Conservation (phyloP, 2,888 invertebrate species). For the Drosophila neutralis region DNA sequence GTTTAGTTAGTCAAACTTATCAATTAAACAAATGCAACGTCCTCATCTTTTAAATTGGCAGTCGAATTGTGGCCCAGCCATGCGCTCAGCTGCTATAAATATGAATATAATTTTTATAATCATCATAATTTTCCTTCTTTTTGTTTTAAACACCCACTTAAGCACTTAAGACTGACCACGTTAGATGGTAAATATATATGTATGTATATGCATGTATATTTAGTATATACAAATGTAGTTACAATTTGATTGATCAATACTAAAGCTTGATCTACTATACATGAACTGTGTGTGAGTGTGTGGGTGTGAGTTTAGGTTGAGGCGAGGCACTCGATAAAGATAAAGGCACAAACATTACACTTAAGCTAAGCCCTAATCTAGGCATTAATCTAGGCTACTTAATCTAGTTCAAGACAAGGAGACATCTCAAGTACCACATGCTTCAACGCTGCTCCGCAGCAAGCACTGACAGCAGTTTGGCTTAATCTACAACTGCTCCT, state of each 20-base stretch:
- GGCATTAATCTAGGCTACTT: slow-evolving; percentile 33
- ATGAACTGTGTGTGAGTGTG: slow-evolving; percentile 24
- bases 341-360: slow-evolving; percentile 75
- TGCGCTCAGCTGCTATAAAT: slow-evolving; percentile 71
- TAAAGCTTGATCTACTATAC: slow-evolving; percentile 30
- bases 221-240: slow-evolving; percentile 25
- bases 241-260: slow-evolving; percentile 36
- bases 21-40: slow-evolving; percentile 73
- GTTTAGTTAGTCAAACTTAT: slow-evolving; percentile 63
- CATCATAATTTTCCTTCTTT: slow-evolving; percentile 8
- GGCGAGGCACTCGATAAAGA: slow-evolving; percentile 72
- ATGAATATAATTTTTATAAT: slow-evolving; percentile 34
- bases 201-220: slow-evolving; percentile 3
- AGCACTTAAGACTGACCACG: slow-evolving; percentile 22
- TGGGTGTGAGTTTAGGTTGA: slow-evolving; percentile 32
- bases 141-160: slow-evolving; percentile 11
- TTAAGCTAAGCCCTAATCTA: slow-evolving; percentile 50
- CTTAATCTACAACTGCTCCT: not conserved
- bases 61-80: slow-evolving; percentile 78
- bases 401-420: slow-evolving; percentile 60
- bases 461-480: slow-evolving; percentile 30
- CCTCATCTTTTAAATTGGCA: slow-evolving; percentile 66
- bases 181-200: slow-evolving; percentile 4
- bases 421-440: slow-evolving; percentile 71
- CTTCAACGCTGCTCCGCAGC: slow-evolving; percentile 57